A percentile compares a stretch with the other conserved stretches of the same genome.
Conservation (phyloP, 2,113 vertebrate species). For the Ameiurus melas region DNA sequence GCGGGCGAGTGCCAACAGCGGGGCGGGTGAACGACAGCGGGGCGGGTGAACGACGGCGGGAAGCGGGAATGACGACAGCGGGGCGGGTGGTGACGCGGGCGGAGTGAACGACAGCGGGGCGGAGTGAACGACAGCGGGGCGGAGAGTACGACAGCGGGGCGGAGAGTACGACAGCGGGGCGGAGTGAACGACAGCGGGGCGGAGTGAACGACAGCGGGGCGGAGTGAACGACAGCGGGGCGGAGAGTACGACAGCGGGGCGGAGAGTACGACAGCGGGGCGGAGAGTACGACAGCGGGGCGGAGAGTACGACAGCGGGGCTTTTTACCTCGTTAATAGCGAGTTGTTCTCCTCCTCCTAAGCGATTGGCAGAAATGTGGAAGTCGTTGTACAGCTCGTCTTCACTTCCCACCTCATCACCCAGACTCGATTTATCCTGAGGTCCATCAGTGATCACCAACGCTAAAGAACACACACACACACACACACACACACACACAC, state of each 20-base stretch:
- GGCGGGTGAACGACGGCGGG: background rate
- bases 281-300: too few species aligned
- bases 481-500: slow-evolving; percentile 13
- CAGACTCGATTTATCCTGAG: slow-evolving; percentile 72
- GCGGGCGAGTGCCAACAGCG: too few species aligned
- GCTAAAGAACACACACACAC: slow-evolving; percentile 60
- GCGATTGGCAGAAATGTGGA: slow-evolving; percentile 80
- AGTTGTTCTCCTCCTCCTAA: slow-evolving; percentile 93
- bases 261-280: too few species aligned
- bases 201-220: too few species aligned
- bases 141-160: too few species aligned
- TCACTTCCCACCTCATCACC: slow-evolving; percentile 82
- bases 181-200: too few species aligned
- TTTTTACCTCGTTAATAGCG: slow-evolving; percentile 91
- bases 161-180: too few species aligned
- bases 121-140: background rate
- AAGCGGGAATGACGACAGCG: background rate
- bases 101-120: background rate
- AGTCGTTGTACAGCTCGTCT: slow-evolving; percentile 89
- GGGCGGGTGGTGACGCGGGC: too few species aligned
- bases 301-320: too few species aligned
- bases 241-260: too few species aligned
- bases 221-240: too few species aligned
- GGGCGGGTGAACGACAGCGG: too few species aligned
- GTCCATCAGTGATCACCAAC: slow-evolving; percentile 80